Base-by-base conservation (phyloP, 2,113 vertebrate genomes). In the Thunnus maccoyii region DNA sequence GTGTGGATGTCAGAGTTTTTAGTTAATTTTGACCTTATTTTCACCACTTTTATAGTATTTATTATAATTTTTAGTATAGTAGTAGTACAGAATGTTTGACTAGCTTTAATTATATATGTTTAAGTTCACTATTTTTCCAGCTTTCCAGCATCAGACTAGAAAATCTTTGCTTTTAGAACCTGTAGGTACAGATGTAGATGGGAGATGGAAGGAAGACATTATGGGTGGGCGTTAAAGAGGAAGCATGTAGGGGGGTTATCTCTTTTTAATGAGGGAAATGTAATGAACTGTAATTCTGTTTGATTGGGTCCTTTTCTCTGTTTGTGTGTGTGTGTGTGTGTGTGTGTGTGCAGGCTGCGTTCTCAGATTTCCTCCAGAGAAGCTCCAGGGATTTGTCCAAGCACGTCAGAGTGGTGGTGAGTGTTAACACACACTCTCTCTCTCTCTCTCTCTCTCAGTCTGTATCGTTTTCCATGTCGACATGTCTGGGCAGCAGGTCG, bases 381-480 rank as follows among this genome's bases (percentile, higher is more conserved):
- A 99, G 98, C 94, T 99, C 98, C 92, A 97, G 96, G 93, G 98
- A 99, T 86, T 90, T 99, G 94, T 98, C 98, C 52, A 99, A 99
- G 93, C 98, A 99, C 51, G 95, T 99, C 94, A 96, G 94, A 79
- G 96, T 99, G 85, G 96, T 99, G 96, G 98, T 99, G 93, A 98
- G 98, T 88, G 27, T 90, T 54, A 85, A 85, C 86, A 82, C 52
- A 17, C 83, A 27, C 84, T 14, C 83, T 72, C 55, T 13, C 65
- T 66, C 80, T 60, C 63, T 17, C 47, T 72, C 75, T 41, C 36
- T 20, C 58, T 72, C 66, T 76, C 56, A 1, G 3, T 66, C 44
- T 32, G 82, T 86, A 80, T 91, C 74, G 57, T 58, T 70, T 89
- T 90, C 72, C 71, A 4, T 73, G 86, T 89, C 62, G 61, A 87